Percentiles rank a stretch among this genome's conserved stretches.
Evolutionary conservation across 2,888 invertebrate genomes (phyloP).

Genomic region (Pammene fasciana): DNA sequence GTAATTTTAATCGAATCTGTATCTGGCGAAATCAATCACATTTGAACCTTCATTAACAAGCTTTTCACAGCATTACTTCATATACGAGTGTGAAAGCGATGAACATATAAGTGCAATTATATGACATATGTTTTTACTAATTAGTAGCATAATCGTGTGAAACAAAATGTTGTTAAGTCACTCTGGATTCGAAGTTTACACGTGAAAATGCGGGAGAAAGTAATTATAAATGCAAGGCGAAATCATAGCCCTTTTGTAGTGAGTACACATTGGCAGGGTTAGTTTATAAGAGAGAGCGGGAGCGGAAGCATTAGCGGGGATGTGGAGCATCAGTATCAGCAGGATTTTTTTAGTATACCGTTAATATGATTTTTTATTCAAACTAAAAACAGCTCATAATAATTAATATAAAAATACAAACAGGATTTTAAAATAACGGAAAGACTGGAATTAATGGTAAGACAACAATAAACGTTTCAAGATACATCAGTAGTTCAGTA

Average conservation of each 20-base stretch:
- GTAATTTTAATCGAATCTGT: conserved; percentile 5
- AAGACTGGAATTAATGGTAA: too few species aligned
- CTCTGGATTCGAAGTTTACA: background rate
- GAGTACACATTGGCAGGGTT: background rate
- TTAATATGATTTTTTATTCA: too few species aligned
- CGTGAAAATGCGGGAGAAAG: conserved; percentile 43
- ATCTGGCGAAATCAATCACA: conserved; percentile 29
- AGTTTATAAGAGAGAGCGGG: background rate
- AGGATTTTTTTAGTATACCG: too few species aligned
- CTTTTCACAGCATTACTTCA: conserved; percentile 18
- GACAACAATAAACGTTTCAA: too few species aligned
- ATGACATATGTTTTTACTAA: too few species aligned
- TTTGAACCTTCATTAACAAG: conserved; percentile 22
- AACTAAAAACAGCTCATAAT: too few species aligned
- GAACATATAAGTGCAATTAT: background rate
- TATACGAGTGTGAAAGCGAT: background rate
- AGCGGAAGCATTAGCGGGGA: too few species aligned
- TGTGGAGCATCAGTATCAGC: too few species aligned
- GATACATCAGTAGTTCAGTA: too few species aligned
- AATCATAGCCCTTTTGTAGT: conserved; percentile 50
- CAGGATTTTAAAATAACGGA: too few species aligned
- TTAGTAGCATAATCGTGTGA: background rate
- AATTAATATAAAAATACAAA: too few species aligned
- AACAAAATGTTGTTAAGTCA: background rate
- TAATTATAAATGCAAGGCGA: conserved; percentile 57